These are phyloP conservation scores for Oedothorax gibbosus DNA, from an alignment of 1,140 invertebrate genomes.

Conservation along the genomic window DNA sequence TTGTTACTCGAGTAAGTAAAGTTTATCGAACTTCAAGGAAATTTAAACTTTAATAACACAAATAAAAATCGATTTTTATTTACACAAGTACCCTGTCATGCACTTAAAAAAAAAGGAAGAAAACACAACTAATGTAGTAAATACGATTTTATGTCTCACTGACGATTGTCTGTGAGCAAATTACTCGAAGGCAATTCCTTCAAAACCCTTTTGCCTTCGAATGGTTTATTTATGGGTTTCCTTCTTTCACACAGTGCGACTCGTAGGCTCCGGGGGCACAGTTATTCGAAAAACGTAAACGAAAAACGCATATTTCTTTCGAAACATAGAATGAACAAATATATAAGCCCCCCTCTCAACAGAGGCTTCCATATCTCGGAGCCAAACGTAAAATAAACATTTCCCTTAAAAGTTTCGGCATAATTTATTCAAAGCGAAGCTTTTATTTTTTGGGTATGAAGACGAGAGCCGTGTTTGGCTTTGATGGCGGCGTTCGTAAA, in stretches of 20 bases:
- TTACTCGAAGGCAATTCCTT: too few species aligned
- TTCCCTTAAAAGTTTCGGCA: constrained; percentile 4
- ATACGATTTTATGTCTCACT: too few species aligned
- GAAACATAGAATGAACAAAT: background rate
- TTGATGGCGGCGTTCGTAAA: background rate
- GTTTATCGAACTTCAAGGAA: too few species aligned
- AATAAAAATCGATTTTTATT: too few species aligned
- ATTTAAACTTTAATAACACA: too few species aligned
- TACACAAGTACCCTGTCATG: too few species aligned
- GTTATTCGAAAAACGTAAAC: background rate
- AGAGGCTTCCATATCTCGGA: background rate
- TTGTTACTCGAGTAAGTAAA: too few species aligned
- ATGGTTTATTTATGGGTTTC: background rate
- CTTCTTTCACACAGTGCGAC: background rate
- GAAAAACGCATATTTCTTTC: constrained; percentile 5
- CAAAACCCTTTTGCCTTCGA: background rate
- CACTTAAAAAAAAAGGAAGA: too few species aligned
- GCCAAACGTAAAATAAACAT: constrained; percentile 13
- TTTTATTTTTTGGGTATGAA: constrained; percentile 4
- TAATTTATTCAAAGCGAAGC: constrained; percentile 28
- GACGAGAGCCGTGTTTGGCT: background rate
- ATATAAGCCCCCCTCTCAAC: background rate
- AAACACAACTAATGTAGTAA: too few species aligned
- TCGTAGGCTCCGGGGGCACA: background rate
- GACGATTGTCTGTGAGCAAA: too few species aligned